Conservation (phyloP, 2,797 vertebrate species). For the Takifugu rubripes region DNA sequence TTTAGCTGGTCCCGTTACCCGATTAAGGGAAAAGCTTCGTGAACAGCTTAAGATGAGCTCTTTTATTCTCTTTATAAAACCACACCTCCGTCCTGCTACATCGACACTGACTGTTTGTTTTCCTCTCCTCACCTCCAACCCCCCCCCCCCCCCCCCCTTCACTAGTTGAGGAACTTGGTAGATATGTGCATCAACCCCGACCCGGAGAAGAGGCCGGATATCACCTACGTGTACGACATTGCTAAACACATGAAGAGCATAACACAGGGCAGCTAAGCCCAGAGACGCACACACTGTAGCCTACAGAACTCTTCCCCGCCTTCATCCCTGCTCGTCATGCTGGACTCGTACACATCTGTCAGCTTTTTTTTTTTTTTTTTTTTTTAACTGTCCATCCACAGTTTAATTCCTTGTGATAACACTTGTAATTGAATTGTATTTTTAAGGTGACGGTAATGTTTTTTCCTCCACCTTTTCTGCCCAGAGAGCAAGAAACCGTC, state of each 20-base stretch:
- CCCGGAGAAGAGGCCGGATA: slow-evolving; percentile 95
- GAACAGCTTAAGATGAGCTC: background rate
- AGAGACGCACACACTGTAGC: slow-evolving; percentile 29
- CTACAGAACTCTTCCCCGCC: slow-evolving; percentile 40
- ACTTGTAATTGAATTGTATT: slow-evolving; percentile 30
- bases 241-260: slow-evolving; percentile 90
- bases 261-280: slow-evolving; percentile 80
- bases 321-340: slow-evolving; percentile 39
- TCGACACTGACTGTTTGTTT: slow-evolving; percentile 29
- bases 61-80: background rate
- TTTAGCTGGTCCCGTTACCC: slow-evolving; percentile 12
- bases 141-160: slow-evolving; percentile 3
- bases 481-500: slow-evolving; percentile 20
- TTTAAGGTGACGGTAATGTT: slow-evolving; percentile 12
- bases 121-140: slow-evolving; percentile 15
- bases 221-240: slow-evolving; percentile 91
- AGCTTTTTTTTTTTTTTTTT: slow-evolving; percentile 50
- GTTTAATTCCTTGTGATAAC: slow-evolving; percentile 32
- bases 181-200: slow-evolving; percentile 98
- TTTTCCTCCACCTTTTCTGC: slow-evolving; percentile 15
- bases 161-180: slow-evolving; percentile 91
- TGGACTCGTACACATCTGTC: slow-evolving; percentile 50
- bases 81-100: background rate
- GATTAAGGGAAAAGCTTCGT: slow-evolving; percentile 5
- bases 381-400: slow-evolving; percentile 44